phyloP scores from a whole-genome alignment of 1,140 invertebrate genomes.

The Drosophila gunungcola region DNA sequence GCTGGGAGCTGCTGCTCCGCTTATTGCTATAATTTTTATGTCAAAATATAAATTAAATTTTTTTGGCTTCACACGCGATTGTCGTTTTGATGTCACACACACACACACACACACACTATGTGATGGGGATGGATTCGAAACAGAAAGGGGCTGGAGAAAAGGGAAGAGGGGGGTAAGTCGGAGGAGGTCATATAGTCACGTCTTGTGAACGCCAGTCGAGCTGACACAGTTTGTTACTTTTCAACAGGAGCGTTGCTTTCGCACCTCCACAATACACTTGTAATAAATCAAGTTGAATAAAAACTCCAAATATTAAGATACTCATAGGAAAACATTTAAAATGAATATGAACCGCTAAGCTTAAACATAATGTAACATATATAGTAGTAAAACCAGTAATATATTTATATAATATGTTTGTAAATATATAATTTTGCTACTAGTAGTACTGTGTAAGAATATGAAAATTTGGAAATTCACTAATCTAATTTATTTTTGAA shows the following conservation, averaged over 20 bases:
- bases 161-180: slow-evolving; percentile 3
- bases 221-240: slow-evolving; percentile 83
- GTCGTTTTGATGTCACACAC: slow-evolving; percentile 79
- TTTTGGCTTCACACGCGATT: slow-evolving; percentile 78
- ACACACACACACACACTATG: slow-evolving; percentile 23
- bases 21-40: slow-evolving; percentile 83
- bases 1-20: slow-evolving; percentile 32
- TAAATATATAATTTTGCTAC: too few relatives aligned
- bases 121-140: slow-evolving; percentile 9
- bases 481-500: too few relatives aligned
- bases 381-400: too few relatives aligned
- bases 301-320: too few relatives aligned
- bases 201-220: slow-evolving; percentile 76
- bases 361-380: too few relatives aligned
- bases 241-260: slow-evolving; percentile 48
- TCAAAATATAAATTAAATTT: slow-evolving; percentile 84
- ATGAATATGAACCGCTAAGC: too few relatives aligned
- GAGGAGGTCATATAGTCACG: slow-evolving; percentile 73
- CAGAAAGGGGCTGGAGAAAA: slow-evolving; percentile 2
- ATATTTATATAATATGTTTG: too few relatives aligned
- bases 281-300: too few relatives aligned
- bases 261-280: slow-evolving; percentile 3
- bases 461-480: too few relatives aligned
- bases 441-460: too few relatives aligned
- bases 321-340: too few relatives aligned